These are phyloP conservation scores for Parnassius orleans DNA, from an alignment of 2,888 invertebrate species.

Conservation along the genomic window DNA sequence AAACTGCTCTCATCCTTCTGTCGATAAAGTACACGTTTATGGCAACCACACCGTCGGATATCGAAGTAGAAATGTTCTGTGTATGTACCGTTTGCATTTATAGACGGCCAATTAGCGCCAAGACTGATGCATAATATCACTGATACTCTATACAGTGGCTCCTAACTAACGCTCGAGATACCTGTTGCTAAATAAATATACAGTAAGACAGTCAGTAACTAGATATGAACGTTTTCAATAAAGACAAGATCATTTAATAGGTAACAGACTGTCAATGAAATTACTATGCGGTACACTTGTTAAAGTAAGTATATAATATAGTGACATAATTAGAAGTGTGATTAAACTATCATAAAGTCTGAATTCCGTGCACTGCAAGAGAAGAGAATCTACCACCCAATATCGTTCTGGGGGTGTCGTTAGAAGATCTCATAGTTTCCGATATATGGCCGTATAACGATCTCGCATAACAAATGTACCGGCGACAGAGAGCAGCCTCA, in stretches of 20 bases:
- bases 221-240: conserved; percentile 7
- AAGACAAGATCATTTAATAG: conserved; percentile 4
- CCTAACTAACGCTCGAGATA: conserved; percentile 12
- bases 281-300: conserved; percentile 1
- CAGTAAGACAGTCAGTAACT: not conserved
- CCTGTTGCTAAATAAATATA: conserved; percentile 13
- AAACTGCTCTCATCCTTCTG: conserved; percentile 14
- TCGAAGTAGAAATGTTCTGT: conserved; percentile 7
- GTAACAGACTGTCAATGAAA: conserved; percentile 3
- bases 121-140: conserved; percentile 14
- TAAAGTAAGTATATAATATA: not conserved
- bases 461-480: too few species aligned
- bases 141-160: conserved; percentile 2
- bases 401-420: too few species aligned
- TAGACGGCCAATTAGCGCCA: conserved; percentile 18
- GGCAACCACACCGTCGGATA: not conserved
- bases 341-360: too few species aligned
- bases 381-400: too few species aligned
- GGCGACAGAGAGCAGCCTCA: too few species aligned
- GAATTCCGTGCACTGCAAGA: too few species aligned
- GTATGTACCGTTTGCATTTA: conserved; percentile 8
- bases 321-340: not conserved
- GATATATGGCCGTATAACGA: too few species aligned
- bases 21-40: conserved; percentile 7
- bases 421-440: too few species aligned